A percentile compares a stretch with the other conserved stretches of the same genome.
Conservation (phyloP, 2,113 vertebrate genomes). For the Phoenicopterus ruber region DNA sequence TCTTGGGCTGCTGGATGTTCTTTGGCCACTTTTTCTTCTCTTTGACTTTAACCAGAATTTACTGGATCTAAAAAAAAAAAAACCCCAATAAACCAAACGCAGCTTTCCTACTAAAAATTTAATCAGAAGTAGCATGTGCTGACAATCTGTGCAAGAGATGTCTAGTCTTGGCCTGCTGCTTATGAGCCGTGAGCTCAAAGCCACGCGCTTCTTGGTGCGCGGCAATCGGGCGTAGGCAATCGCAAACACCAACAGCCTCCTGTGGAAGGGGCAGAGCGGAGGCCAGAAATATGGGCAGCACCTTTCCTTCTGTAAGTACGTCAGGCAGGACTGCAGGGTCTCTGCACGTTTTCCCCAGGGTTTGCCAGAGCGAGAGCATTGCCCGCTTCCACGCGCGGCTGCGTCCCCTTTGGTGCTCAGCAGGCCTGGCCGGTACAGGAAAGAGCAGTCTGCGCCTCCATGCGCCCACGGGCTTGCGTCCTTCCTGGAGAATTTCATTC, state of each 20-base stretch:
- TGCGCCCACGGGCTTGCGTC: not conserved
- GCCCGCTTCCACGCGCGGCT: rapidly evolving
- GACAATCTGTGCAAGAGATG: not conserved
- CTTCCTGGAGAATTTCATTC: not conserved
- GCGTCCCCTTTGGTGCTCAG: not conserved
- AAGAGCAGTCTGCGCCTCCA: not conserved
- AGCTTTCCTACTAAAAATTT: not conserved
- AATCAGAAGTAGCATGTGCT: not conserved
- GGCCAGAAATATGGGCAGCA: not conserved
- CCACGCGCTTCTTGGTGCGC: rapidly evolving
- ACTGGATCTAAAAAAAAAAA: not conserved
- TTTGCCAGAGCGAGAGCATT: not conserved
- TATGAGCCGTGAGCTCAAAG: not conserved
- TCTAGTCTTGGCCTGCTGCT: not conserved
- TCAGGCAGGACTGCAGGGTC: not conserved
- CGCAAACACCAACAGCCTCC: not conserved
- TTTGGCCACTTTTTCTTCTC: not conserved
- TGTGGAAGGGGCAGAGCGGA: not conserved
- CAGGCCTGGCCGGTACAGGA: not conserved
- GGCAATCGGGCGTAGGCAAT: rapidly evolving
- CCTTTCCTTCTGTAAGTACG: not conserved
- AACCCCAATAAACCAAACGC: not conserved
- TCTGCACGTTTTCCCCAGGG: not conserved
- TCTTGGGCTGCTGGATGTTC: not conserved
- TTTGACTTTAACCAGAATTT: not conserved